Conservation (phyloP, 1,140 invertebrate genomes). For the Caenorhabditis remanei region DNA sequence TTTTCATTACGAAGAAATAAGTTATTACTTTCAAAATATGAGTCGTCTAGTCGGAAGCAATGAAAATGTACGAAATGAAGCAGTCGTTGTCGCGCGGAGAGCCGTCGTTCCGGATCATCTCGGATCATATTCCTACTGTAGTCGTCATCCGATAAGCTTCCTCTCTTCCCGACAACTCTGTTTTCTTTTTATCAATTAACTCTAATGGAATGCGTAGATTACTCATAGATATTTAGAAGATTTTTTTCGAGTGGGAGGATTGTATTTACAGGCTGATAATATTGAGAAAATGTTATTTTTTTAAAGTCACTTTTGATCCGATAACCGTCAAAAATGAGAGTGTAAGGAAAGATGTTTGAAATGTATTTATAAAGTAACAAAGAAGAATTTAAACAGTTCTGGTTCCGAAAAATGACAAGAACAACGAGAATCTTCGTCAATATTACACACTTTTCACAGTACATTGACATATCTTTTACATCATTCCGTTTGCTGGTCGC, state of each 20-base stretch:
- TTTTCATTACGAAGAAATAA: not conserved
- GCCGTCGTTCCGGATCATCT: not conserved
- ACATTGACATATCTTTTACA: not conserved
- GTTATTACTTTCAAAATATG: not conserved
- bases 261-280: not conserved
- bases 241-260: not conserved
- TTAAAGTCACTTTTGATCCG: no score
- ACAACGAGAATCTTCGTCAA: not conserved
- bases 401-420: not conserved
- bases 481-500: not conserved
- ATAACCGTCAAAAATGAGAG: no score
- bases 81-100: no score
- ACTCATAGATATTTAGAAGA: conserved; percentile 13
- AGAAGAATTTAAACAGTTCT: not conserved
- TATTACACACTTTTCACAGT: conserved; percentile 11
- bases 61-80: conserved; percentile 36
- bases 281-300: no score
- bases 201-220: conserved; percentile 21
- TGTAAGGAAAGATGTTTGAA: not conserved
- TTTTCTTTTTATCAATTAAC: conserved; percentile 43
- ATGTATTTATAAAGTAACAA: not conserved
- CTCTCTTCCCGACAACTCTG: not conserved
- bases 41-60: not conserved
- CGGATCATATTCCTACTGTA: conserved; percentile 32
- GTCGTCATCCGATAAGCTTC: conserved; percentile 40